Percentiles rank a stretch among this genome's conserved stretches.
These are phyloP conservation scores for Scyliorhinus canicula DNA, from an alignment of 2,797 vertebrate species.

Conservation along the genomic window DNA sequence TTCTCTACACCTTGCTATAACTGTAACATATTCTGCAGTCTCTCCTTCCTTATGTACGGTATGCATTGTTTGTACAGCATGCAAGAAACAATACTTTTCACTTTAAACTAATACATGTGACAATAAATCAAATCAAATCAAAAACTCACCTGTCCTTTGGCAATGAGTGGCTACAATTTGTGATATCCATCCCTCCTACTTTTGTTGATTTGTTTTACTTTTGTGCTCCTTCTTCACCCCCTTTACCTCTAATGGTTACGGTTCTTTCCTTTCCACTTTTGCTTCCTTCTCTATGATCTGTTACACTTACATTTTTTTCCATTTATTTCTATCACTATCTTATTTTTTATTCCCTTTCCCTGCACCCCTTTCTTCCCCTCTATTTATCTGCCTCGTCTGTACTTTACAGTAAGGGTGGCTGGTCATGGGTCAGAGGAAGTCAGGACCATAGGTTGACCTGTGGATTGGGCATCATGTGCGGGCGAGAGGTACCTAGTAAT, in stretches of 20 bases:
- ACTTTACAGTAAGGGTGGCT: neutral
- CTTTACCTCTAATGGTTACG: neutral
- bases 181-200: neutral
- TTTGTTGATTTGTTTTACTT: neutral
- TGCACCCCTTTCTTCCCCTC: neutral
- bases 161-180: neutral
- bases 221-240: neutral
- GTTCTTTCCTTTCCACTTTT: too few species aligned
- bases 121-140: too few species aligned
- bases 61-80: too few species aligned
- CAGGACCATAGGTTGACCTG: neutral
- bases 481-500: neutral
- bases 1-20: too few species aligned
- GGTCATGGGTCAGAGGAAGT: neutral
- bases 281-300: neutral
- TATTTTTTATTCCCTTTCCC: neutral
- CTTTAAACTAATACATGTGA: too few species aligned
- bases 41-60: too few species aligned
- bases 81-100: too few species aligned
- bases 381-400: neutral
- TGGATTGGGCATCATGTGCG: neutral
- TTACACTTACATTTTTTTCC: neutral
- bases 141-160: neutral
- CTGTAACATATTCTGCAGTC: too few species aligned
- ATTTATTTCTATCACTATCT: neutral